Evolutionary conservation across 2,113 vertebrate genomes (phyloP).

Genomic region (Terrapene triunguis): DNA sequence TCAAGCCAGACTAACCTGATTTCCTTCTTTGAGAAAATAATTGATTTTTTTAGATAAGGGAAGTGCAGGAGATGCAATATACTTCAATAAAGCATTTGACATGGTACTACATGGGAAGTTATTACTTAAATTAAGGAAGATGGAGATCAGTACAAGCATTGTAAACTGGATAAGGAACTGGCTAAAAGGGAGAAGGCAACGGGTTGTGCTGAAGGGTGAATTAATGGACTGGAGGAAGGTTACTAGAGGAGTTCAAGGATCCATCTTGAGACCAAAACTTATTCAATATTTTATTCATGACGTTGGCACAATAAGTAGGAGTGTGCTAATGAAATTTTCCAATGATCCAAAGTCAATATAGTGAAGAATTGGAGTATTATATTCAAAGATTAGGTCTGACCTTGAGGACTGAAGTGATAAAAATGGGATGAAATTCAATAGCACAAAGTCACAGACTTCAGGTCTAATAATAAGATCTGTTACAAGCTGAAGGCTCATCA

Average conservation of each 20-base stretch:
- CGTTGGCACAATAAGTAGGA: not conserved
- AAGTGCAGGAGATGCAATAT: too few relatives aligned
- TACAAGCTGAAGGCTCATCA: not conserved
- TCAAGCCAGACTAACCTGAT: too few relatives aligned
- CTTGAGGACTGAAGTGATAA: not conserved
- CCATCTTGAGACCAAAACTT: not conserved
- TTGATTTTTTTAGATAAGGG: too few relatives aligned
- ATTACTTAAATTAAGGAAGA: too few relatives aligned
- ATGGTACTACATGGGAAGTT: too few relatives aligned
- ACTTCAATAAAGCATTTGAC: too few relatives aligned
- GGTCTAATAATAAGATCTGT: not conserved
- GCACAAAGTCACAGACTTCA: not conserved
- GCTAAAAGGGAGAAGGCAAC: too few relatives aligned
- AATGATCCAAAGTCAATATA: not conserved
- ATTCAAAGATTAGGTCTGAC: not conserved
- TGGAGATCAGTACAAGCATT: too few relatives aligned
- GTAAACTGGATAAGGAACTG: too few relatives aligned
- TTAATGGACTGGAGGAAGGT: not conserved
- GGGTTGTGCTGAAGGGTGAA: not conserved
- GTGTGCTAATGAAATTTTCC: not conserved
- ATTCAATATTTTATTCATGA: not conserved
- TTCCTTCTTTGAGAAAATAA: too few relatives aligned
- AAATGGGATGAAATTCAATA: not conserved
- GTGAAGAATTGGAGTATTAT: not conserved
- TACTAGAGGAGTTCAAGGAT: not conserved